phyloP scores from a whole-genome alignment of 1,140 invertebrate species.

The Drosophila tropicalis region DNA sequence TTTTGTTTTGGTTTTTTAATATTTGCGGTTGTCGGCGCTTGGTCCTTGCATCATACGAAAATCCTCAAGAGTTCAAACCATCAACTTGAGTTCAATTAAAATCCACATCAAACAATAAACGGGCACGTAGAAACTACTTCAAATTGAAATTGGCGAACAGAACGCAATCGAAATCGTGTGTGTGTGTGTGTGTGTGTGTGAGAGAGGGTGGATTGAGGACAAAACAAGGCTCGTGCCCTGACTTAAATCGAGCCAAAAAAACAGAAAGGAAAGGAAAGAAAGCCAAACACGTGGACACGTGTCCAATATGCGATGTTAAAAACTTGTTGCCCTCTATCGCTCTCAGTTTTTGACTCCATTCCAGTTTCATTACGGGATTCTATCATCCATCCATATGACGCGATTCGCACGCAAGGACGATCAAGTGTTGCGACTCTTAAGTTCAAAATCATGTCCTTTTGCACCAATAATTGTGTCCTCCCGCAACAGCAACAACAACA shows the following conservation, averaged over 20 bases:
- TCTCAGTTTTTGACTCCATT: neutral
- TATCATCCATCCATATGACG: slow-evolving; percentile 54
- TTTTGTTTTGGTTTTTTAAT: slow-evolving; percentile 63
- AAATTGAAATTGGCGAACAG: slow-evolving; percentile 43
- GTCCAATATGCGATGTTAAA: slow-evolving; percentile 14
- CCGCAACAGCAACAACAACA: slow-evolving; percentile 31
- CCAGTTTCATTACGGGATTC: neutral
- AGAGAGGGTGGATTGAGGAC: neutral
- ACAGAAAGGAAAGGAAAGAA: neutral
- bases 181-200: neutral
- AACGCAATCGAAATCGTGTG: slow-evolving; percentile 21
- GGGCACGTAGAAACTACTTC: slow-evolving; percentile 82
- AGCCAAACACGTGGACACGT: slow-evolving; percentile 19
- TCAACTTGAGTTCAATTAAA: slow-evolving; percentile 83
- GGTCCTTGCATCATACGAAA: slow-evolving; percentile 1
- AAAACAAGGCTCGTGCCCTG: slow-evolving; percentile 12
- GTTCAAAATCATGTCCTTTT: slow-evolving; percentile 59
- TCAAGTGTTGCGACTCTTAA: slow-evolving; percentile 56
- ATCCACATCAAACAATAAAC: slow-evolving; percentile 83
- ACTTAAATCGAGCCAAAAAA: slow-evolving; percentile 28
- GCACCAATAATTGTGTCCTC: slow-evolving; percentile 24
- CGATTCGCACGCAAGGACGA: slow-evolving; percentile 51
- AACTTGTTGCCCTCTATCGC: slow-evolving; percentile 1
- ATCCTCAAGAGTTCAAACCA: slow-evolving; percentile 40
- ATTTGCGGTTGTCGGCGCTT: slow-evolving; percentile 76